Base-by-base conservation (phyloP, 2,797 vertebrate genomes). In the Kryptolebias ocellatus region DNA sequence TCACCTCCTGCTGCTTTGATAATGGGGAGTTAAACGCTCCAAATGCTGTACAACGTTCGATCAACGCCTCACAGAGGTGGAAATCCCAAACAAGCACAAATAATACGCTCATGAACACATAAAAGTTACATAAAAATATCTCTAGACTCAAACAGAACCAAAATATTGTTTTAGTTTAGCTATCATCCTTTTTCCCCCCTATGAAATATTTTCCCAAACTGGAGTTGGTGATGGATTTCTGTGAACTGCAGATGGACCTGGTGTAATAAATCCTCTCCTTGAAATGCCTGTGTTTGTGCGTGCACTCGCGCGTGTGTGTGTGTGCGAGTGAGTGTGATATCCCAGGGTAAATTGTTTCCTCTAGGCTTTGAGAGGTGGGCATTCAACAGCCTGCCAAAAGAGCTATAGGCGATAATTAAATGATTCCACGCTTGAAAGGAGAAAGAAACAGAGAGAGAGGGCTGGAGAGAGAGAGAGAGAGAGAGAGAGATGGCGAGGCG, bases 341-440 rank as follows among this genome's bases (percentile, higher is more conserved):
- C 90, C 87, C 76, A 64, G 86, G 86, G 83, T 92, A 92, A 92
- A 92, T 92, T 90, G 90, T 92, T 92, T 92, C 89, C 90, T 90
- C 91, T 83, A 87, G 87, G 86, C 90, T 91, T 91, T 88, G 89
- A 92, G 90, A 92, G 89, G 89, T 88, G 89, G 89, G 87, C 89
- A 93, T 93, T 94, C 91, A 92, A 92, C 90, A 92, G 89, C 84
- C 89, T 93, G 93, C 93, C 93, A 94, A 92, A 91, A 93, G 89
- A 90, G 92, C 93, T 92, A 93, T 92, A 87, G 91, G 93, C 92
- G 87, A 92, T 93, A 94, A 93, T 94, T 94, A 94, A 93, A 92
- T 92, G 90, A 92, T 91, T 92, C 91, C 84, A 90, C 78, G 86
- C 88, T 90, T 91, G 88, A 92, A 91, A 91, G 89, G 90, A 92